Conservation (phyloP, 2,113 vertebrate genomes). For the Rhineura floridana region DNA sequence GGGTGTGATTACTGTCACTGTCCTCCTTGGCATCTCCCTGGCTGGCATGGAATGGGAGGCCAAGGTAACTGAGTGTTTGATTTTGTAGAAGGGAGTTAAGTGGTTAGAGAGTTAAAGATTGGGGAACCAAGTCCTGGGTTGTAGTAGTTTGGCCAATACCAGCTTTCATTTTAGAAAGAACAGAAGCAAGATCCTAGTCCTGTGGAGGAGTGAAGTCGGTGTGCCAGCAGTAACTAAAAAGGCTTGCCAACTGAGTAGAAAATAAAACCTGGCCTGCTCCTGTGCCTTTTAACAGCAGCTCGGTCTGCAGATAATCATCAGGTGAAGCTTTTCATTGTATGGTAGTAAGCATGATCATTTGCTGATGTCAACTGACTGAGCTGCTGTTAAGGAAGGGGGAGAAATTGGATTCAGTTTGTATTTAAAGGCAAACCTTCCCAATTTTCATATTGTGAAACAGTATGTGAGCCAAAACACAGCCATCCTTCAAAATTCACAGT, state of each 20-base stretch:
- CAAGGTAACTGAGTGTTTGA: constrained; percentile 60
- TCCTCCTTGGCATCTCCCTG: constrained; percentile 72
- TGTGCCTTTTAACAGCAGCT: too few species aligned
- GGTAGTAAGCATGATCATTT: not conserved
- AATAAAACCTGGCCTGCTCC: not conserved
- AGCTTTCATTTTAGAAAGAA: not conserved
- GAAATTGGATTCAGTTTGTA: too few species aligned
- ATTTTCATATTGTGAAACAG: too few species aligned
- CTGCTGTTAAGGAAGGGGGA: too few species aligned
- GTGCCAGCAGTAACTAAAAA: not conserved
- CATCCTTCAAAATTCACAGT: too few species aligned
- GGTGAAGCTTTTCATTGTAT: not conserved
- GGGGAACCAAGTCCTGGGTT: not conserved
- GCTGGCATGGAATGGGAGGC: constrained; percentile 79
- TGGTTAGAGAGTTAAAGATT: not conserved
- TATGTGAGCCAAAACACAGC: too few species aligned
- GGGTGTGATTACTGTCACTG: constrained; percentile 69
- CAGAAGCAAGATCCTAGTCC: too few species aligned
- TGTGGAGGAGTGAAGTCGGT: not conserved
- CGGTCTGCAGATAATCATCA: not conserved
- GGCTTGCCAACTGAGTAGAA: not conserved
- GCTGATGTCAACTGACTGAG: not conserved
- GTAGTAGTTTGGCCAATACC: not conserved
- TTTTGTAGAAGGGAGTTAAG: not conserved
- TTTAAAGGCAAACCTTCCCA: too few species aligned